A percentile compares a stretch with the other conserved stretches of the same genome.
These are phyloP conservation scores for Drosophila truncata DNA, from an alignment of 1,140 invertebrate species.

Conservation along the genomic window DNA sequence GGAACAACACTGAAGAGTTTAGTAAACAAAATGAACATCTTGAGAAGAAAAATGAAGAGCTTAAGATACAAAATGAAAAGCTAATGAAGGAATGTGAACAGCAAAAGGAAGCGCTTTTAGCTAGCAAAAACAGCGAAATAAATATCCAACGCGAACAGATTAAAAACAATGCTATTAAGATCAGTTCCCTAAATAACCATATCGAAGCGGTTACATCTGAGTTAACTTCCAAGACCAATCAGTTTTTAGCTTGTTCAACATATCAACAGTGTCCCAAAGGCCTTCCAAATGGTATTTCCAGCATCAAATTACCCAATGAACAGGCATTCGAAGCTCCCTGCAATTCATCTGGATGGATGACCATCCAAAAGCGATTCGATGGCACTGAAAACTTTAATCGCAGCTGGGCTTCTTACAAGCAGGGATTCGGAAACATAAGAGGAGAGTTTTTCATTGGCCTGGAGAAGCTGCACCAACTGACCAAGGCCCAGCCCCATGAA, in stretches of 20 bases:
- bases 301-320: background rate
- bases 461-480: constrained; percentile 1
- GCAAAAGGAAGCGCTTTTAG: background rate
- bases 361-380: background rate
- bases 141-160: background rate
- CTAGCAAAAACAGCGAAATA: background rate
- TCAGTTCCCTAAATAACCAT: background rate
- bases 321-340: background rate
- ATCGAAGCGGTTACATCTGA: background rate
- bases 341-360: constrained; percentile 2
- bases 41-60: background rate
- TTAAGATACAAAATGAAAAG: background rate
- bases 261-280: background rate
- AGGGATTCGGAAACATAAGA: background rate
- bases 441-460: background rate
- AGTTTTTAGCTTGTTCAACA: background rate
- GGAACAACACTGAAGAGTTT: background rate
- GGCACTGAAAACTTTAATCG: background rate
- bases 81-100: background rate
- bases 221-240: background rate
- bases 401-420: background rate
- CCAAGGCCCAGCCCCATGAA: background rate
- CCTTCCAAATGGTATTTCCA: background rate
- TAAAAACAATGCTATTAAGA: background rate
- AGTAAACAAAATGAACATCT: background rate